Conservation (phyloP, 2,113 vertebrate genomes). For the Dromas ardeola region DNA sequence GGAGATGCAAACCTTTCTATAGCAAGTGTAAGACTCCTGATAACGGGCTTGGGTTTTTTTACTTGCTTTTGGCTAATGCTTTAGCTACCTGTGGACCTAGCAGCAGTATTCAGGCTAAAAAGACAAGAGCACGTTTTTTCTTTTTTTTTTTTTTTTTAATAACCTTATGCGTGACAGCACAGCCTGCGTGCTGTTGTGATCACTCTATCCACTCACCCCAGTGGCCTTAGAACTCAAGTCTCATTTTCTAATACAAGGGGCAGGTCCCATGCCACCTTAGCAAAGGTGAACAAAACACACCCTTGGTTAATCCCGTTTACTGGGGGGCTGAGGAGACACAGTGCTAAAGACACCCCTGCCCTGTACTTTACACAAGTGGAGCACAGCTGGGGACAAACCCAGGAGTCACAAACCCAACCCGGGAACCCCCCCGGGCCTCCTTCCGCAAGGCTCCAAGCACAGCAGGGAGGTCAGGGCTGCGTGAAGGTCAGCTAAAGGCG, state of each 20-base stretch:
- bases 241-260: not conserved
- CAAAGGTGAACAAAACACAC: not conserved
- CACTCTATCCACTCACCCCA: too few species aligned
- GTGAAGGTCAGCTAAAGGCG: not conserved
- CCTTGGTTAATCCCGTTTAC: accelerated
- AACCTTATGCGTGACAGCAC: not conserved
- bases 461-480: not conserved
- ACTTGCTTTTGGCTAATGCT: not conserved
- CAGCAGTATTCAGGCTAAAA: not conserved
- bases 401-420: not conserved
- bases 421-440: not conserved
- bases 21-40: not conserved
- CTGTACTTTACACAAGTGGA: accelerated
- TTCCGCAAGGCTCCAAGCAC: not conserved
- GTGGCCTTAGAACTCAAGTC: not conserved
- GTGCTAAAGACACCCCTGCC: accelerated
- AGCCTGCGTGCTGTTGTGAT: not conserved
- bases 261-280: not conserved
- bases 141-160: not conserved
- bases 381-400: accelerated
- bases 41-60: accelerated
- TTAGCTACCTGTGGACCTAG: not conserved
- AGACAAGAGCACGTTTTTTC: accelerated
- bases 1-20: not conserved
- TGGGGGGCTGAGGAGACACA: not conserved